Evolutionary conservation across 2,113 vertebrate genomes (phyloP), one percentile per base, ranked within the genome.

Genomic region (Meriones unguiculatus): DNA sequence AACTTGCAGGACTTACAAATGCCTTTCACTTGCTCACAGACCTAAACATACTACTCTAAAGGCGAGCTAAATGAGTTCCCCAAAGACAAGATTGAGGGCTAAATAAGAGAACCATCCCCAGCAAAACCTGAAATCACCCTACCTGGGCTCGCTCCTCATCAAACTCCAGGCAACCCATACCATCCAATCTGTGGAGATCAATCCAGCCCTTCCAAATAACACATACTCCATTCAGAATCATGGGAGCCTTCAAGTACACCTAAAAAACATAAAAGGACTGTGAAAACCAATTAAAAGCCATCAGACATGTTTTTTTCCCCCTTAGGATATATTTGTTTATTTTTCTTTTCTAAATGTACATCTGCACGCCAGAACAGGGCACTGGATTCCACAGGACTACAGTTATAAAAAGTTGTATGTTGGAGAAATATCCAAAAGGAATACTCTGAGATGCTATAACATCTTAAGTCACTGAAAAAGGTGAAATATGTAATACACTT

Each of bases 131-230:
- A 95, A 70, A 73, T 65, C 28, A 18, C 46, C 97, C 98, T 99
- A 99, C 99, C 99, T 99, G 99, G 1, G 99, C 99, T 97, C 99
- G 98, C 97, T 99, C 99, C 22, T 99, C 99, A 97, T 99, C 99
- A 78, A 99, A 99, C 95, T 99, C 99, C 98, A 99, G 98, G 98
- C 98, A 99, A 86, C 99, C 99, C 99, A 99, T 99, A 97, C 99
- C 99, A 97, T 99, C 99, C 98, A 99, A 98, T 97, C 99, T 99
- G 98, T 99, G 99, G 46, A 99, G 99, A 98, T 99, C 99, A 93
- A 99, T 99, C 99, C 99, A 99, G 97, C 99, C 99, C 98, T 99
- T 99, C 99, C 99, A 99, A 96, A 99, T 99, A 97, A 99, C 99
- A 98, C 99, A 99, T 94, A 99, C 99, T 72, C 99, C 99, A 77